These are phyloP conservation scores for Pristis pectinata DNA, from an alignment of 2,797 vertebrate genomes.

Conservation along the genomic window DNA sequence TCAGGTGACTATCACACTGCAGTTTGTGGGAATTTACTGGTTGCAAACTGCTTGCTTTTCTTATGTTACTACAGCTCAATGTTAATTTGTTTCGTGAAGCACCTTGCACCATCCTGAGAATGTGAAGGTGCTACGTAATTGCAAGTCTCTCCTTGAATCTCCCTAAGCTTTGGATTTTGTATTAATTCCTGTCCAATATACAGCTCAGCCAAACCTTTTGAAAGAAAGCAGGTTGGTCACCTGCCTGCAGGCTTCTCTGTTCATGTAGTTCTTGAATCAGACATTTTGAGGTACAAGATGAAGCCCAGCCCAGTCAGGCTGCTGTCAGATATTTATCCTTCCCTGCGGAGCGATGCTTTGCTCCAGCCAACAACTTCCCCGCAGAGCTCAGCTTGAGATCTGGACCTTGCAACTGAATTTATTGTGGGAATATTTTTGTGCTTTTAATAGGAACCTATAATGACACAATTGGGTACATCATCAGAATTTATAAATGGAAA, in stretches of 20 bases:
- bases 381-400: constrained; percentile 6
- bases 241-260: not conserved
- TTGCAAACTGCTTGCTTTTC: too few relatives aligned
- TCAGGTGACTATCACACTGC: too few relatives aligned
- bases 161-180: not conserved
- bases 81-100: too few relatives aligned
- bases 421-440: constrained; percentile 35
- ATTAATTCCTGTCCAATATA: not conserved
- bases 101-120: too few relatives aligned
- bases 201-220: too few relatives aligned
- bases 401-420: not conserved
- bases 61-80: too few relatives aligned
- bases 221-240: not conserved
- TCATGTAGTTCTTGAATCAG: not conserved
- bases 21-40: too few relatives aligned
- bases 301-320: not conserved
- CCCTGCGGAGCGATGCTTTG: not conserved
- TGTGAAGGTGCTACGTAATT: too few relatives aligned
- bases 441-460: constrained; percentile 12
- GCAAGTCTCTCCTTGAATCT: not conserved
- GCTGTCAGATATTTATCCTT: constrained; percentile 27
- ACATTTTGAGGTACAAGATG: not conserved
- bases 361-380: not conserved
- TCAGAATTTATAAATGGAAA: constrained; percentile 35
- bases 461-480: constrained; percentile 17